These are phyloP conservation scores for Aproaerema taeniolella DNA, from an alignment of 2,888 invertebrate species.

Conservation along the genomic window DNA sequence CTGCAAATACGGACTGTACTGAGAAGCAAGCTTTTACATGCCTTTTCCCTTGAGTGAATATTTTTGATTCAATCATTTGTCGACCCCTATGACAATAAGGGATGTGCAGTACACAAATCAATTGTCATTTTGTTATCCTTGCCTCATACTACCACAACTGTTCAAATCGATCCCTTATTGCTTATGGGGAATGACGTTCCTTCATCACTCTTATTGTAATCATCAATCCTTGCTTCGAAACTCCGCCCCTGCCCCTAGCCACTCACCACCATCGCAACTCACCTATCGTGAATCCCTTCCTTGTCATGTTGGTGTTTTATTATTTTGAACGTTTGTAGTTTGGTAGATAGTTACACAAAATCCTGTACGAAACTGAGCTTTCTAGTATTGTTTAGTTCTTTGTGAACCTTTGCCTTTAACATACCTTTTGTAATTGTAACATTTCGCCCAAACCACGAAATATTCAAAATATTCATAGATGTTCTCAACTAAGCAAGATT, in stretches of 20 bases:
- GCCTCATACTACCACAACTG: no score
- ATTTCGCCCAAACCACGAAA: no score
- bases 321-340: conserved; percentile 33
- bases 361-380: conserved; percentile 73
- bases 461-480: background rate
- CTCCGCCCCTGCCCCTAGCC: conserved; percentile 19
- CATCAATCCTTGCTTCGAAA: conserved; percentile 19
- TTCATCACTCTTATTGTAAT: conserved; percentile 8
- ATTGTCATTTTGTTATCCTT: no score
- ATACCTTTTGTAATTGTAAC: background rate
- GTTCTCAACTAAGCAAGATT: conserved; percentile 14
- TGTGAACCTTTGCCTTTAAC: conserved; percentile 41
- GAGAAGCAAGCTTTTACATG: conserved; percentile 53
- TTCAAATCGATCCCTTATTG: conserved; percentile 14
- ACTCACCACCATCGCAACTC: conserved; percentile 32
- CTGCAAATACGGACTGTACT: conserved; percentile 34
- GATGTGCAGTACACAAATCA: conserved; percentile 3
- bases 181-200: conserved; percentile 7
- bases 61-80: conserved; percentile 6
- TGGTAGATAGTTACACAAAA: conserved; percentile 55
- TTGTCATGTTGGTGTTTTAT: conserved; percentile 20
- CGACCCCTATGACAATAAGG: conserved; percentile 14
- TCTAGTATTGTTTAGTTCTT: conserved; percentile 60
- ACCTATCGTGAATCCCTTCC: conserved; percentile 24
- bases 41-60: conserved; percentile 9